Evolutionary conservation across 2,797 vertebrate genomes (phyloP).

Genomic region (Pseudochaenichthys georgianus): DNA sequence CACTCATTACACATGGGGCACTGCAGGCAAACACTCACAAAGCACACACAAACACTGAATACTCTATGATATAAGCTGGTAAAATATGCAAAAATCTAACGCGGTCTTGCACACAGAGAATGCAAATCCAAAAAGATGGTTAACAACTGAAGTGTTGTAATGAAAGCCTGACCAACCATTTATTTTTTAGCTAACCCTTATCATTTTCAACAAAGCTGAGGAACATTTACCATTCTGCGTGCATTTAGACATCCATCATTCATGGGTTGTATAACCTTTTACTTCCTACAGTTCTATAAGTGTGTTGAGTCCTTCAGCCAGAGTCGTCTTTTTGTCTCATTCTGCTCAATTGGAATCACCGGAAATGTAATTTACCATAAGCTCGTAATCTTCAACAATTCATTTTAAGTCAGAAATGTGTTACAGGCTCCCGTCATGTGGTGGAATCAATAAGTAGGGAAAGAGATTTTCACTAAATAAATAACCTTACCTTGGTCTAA

Average conservation of each 20-base stretch:
- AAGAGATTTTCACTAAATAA: conserved; percentile 75
- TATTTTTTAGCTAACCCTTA: conserved; percentile 35
- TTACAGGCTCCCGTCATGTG: conserved; percentile 57
- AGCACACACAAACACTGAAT: conserved; percentile 29
- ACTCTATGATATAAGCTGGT: conserved; percentile 19
- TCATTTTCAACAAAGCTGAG: conserved; percentile 56
- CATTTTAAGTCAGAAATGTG: conserved; percentile 71
- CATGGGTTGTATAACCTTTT: conserved; percentile 63
- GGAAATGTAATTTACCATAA: conserved; percentile 65
- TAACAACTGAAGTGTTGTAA: conserved; percentile 24
- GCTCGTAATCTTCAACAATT: conserved; percentile 75
- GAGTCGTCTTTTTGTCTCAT: conserved; percentile 18
- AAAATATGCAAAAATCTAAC: conserved; percentile 48
- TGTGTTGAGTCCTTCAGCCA: conserved; percentile 13
- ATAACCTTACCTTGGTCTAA: conserved; percentile 71
- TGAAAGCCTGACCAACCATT: conserved; percentile 26
- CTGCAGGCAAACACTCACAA: conserved; percentile 25
- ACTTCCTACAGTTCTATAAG: conserved; percentile 40
- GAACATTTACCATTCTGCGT: conserved; percentile 51
- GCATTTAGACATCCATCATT: conserved; percentile 56
- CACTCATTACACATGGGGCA: conserved; percentile 45
- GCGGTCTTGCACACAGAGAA: conserved; percentile 19
- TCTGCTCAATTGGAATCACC: conserved; percentile 61
- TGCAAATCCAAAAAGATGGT: conserved; percentile 23
- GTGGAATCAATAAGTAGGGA: conserved; percentile 68